Percentiles rank a stretch among this genome's conserved stretches.
phyloP scores from a whole-genome alignment of 2,888 invertebrate species.

The Sepioteuthis lessoniana region DNA sequence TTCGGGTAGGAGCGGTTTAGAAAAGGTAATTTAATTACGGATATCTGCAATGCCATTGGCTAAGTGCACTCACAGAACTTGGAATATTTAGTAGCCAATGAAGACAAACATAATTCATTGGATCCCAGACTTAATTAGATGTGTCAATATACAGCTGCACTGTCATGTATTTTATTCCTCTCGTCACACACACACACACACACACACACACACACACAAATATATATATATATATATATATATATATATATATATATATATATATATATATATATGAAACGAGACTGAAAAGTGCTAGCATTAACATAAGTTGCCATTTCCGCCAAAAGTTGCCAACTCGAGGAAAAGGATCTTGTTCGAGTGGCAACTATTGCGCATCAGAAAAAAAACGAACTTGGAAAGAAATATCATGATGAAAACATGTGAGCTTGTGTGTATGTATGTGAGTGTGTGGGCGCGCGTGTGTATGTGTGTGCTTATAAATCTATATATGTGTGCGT shows the following conservation, averaged over 20 bases:
- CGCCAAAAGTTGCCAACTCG: no score
- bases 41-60: not conserved
- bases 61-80: not conserved
- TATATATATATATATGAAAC: not conserved
- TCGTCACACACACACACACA: not conserved
- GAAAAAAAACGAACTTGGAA: no score
- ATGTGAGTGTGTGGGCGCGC: no score
- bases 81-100: not conserved
- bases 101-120: not conserved
- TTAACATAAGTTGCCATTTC: no score
- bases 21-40: not conserved
- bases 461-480: no score
- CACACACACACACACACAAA: not conserved
- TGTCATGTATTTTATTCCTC: not conserved
- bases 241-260: not conserved
- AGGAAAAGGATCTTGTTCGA: no score
- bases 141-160: not conserved
- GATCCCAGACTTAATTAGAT: not conserved
- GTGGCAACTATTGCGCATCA: no score
- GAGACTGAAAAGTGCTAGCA: no score
- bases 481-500: no score
- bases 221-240: not conserved
- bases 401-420: no score
- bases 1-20: not conserved
- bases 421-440: no score